phyloP scores from a whole-genome alignment of 2,888 invertebrate species.

The Drosophila sordidula region DNA sequence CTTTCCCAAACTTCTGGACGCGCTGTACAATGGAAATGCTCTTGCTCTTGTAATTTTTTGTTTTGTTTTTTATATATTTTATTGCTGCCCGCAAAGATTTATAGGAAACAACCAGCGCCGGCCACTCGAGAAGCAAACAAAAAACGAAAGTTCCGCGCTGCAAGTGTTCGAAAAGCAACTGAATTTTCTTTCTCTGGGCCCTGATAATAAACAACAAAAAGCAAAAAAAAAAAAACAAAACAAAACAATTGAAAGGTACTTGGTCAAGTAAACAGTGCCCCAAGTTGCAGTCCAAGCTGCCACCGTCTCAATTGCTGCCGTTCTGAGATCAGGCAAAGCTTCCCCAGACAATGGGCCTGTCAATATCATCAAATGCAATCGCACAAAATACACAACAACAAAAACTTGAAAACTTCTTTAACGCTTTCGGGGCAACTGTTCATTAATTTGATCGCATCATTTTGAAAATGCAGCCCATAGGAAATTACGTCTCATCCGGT shows the following conservation, averaged over 20 bases:
- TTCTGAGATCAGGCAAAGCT: slow-evolving; percentile 22
- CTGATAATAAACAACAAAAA: slow-evolving; percentile 40
- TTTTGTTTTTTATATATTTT: slow-evolving; percentile 37
- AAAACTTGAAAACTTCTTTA: slow-evolving; percentile 50
- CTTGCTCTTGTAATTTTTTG: slow-evolving; percentile 51
- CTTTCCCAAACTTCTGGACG: slow-evolving; percentile 68
- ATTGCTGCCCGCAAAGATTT: slow-evolving; percentile 66
- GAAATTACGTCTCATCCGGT: slow-evolving; percentile 77
- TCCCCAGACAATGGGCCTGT: slow-evolving; percentile 36
- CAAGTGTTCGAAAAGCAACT: slow-evolving; percentile 52
- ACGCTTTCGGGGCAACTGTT: slow-evolving; percentile 46
- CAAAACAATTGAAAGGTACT: slow-evolving; percentile 73
- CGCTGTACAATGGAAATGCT: slow-evolving; percentile 67
- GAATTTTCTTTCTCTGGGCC: slow-evolving; percentile 51
- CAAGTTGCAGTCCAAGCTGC: slow-evolving; percentile 28
- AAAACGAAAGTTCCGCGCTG: slow-evolving; percentile 75
- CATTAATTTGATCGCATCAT: slow-evolving; percentile 70
- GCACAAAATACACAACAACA: slow-evolving; percentile 16
- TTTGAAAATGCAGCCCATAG: slow-evolving; percentile 67
- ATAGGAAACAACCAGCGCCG: slow-evolving; percentile 63
- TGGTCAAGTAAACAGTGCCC: slow-evolving; percentile 53
- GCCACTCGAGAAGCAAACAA: slow-evolving; percentile 61
- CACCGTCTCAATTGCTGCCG: slow-evolving; percentile 46
- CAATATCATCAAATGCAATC: slow-evolving; percentile 61
- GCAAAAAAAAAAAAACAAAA: slow-evolving; percentile 23